Conservation (phyloP, 2,888 invertebrate genomes). For the Polymixis flavicincta region DNA sequence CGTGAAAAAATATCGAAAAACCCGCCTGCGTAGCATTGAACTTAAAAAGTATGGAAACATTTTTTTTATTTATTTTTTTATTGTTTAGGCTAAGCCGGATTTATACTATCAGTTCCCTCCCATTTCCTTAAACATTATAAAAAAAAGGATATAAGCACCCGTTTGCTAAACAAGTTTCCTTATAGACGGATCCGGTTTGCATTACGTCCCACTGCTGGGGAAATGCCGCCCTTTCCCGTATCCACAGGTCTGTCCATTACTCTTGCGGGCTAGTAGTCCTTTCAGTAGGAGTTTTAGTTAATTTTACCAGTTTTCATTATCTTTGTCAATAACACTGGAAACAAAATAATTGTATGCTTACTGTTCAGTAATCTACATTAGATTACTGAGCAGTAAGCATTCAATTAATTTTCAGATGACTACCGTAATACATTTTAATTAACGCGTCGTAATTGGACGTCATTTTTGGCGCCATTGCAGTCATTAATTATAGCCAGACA, state of each 20-base stretch:
- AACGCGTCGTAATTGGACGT: slow-evolving; percentile 5
- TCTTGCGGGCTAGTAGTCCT: not conserved
- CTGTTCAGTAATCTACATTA: no score
- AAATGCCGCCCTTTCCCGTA: not conserved
- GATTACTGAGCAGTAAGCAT: slow-evolving; percentile 10
- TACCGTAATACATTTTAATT: slow-evolving; percentile 17
- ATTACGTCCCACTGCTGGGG: not conserved
- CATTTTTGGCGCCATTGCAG: slow-evolving; percentile 10
- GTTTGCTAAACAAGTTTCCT: not conserved
- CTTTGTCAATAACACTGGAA: slow-evolving; percentile 30
- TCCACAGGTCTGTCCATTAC: not conserved
- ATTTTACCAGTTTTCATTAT: slow-evolving; percentile 11
- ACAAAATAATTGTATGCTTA: no score
- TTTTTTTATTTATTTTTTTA: no score
- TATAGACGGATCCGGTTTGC: not conserved
- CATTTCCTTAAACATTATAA: not conserved
- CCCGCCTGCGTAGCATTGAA: no score
- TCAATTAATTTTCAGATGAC: slow-evolving; percentile 17
- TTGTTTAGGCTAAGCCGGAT: no score
- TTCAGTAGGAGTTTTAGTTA: not conserved
- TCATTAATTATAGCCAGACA: slow-evolving; percentile 6
- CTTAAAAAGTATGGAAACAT: no score
- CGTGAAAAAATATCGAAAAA: no score
- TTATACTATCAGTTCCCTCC: no score
- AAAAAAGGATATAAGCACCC: not conserved